phyloP scores from a whole-genome alignment of 2,888 invertebrate genomes.

The Andrena hattorfiana region DNA sequence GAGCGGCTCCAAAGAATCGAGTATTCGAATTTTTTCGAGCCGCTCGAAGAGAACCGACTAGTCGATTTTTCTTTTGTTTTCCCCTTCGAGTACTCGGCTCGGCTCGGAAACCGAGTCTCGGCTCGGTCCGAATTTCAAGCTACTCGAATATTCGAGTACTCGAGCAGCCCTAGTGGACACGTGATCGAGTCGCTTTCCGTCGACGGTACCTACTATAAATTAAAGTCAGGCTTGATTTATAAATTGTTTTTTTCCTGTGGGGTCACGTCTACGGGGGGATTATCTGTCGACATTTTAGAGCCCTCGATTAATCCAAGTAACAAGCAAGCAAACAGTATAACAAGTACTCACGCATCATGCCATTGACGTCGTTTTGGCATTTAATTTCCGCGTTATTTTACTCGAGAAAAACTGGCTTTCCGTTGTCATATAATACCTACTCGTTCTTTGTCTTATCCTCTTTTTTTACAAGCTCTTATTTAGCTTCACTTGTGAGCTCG shows the following conservation, averaged over 20 bases:
- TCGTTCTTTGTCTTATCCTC: background rate
- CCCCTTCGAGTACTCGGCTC: too few species aligned
- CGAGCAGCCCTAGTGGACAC: too few species aligned
- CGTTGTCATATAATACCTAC: background rate
- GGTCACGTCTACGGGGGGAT: constrained; percentile 53
- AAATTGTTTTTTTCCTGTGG: constrained; percentile 68
- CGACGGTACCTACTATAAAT: constrained; percentile 13
- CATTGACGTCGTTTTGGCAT: constrained; percentile 50
- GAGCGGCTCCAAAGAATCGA: too few species aligned
- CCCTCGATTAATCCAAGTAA: constrained; percentile 54
- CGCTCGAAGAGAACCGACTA: too few species aligned
- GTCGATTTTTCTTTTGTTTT: too few species aligned
- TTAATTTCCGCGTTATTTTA: constrained; percentile 43
- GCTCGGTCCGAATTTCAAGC: too few species aligned
- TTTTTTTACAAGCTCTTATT: background rate
- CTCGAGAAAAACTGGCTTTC: constrained; percentile 3
- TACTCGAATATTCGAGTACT: too few species aligned
- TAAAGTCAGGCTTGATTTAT: constrained; percentile 54
- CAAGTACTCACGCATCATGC: constrained; percentile 11
- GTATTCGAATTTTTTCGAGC: too few species aligned
- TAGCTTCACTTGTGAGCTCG: background rate
- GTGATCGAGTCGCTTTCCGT: constrained; percentile 26
- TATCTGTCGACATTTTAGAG: constrained; percentile 53
- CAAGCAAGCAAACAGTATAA: constrained; percentile 25
- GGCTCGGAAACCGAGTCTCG: too few species aligned